Evolutionary conservation across 1,140 invertebrate species (phyloP).

Genomic region (Drosophila teissieri): DNA sequence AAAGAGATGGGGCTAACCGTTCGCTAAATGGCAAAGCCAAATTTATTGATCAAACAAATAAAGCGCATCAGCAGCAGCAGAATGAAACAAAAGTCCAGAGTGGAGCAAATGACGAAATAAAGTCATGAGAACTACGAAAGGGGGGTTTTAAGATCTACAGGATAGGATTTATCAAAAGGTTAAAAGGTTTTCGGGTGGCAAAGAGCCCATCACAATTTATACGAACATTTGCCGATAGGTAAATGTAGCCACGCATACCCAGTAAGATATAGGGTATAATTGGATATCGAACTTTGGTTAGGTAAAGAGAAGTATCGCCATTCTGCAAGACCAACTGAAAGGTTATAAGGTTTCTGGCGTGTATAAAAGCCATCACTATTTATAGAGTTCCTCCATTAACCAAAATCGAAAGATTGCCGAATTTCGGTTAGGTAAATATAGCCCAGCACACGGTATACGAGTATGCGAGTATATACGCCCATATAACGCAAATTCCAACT

Average conservation of each 20-base stretch:
- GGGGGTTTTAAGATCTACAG: background rate
- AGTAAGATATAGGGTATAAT: too few relatives aligned
- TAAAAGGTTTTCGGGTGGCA: background rate
- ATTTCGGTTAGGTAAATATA: background rate
- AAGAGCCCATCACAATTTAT: slow-evolving; percentile 27
- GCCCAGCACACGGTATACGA: background rate
- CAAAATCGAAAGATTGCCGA: too few relatives aligned
- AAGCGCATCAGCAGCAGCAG: slow-evolving; percentile 55
- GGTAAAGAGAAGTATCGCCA: too few relatives aligned
- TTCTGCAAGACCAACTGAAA: too few relatives aligned
- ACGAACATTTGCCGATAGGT: slow-evolving; percentile 5
- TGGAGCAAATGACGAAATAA: slow-evolving; percentile 45
- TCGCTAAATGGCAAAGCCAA: slow-evolving; percentile 54
- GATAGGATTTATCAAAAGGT: slow-evolving; percentile 8
- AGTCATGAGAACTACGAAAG: slow-evolving; percentile 3
- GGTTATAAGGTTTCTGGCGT: too few relatives aligned
- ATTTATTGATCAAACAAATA: slow-evolving; percentile 81
- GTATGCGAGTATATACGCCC: background rate
- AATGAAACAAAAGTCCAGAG: slow-evolving; percentile 25
- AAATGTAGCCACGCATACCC: slow-evolving; percentile 9
- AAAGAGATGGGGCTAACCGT: slow-evolving; percentile 4
- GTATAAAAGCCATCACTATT: too few relatives aligned
- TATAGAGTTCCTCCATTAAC: too few relatives aligned
- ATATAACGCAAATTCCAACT: slow-evolving; percentile 63
- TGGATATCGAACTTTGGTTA: too few relatives aligned